Conservation (phyloP, 2,797 vertebrate species). For the Pogoniulus pusillus region DNA sequence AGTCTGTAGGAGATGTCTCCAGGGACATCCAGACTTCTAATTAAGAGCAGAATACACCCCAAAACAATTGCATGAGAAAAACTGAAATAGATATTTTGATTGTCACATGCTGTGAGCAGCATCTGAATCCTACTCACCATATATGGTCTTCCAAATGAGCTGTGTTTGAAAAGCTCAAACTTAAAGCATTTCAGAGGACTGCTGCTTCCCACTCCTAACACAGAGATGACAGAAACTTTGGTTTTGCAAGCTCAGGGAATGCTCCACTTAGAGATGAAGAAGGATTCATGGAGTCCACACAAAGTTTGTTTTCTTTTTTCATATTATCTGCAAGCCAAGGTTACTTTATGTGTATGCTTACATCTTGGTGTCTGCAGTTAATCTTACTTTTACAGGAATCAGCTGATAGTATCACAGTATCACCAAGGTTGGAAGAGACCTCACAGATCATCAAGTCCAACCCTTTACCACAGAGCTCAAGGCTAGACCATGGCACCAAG, state of each 20-base stretch:
- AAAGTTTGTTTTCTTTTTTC: background rate
- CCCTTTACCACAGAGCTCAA: too few relatives aligned
- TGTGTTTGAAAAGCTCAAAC: slow-evolving; percentile 33
- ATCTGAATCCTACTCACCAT: background rate
- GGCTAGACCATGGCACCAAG: too few relatives aligned
- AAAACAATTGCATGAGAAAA: slow-evolving; percentile 49
- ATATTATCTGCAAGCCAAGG: background rate
- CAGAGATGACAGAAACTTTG: background rate
- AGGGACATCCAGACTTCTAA: slow-evolving; percentile 32
- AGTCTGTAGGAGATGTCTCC: slow-evolving; percentile 14
- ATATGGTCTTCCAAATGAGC: slow-evolving; percentile 44
- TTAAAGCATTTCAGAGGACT: background rate
- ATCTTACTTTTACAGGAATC: background rate
- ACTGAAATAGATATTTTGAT: slow-evolving; percentile 54
- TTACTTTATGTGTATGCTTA: background rate
- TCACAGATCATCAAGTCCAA: too few relatives aligned
- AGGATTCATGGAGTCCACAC: background rate
- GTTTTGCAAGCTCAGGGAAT: slow-evolving; percentile 15
- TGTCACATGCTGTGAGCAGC: slow-evolving; percentile 52
- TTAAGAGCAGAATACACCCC: slow-evolving; percentile 24
- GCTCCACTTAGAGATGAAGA: background rate
- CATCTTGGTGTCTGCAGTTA: background rate
- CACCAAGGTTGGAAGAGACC: too few relatives aligned
- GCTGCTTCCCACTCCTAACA: slow-evolving; percentile 29
- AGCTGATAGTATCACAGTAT: too few relatives aligned